Base-by-base conservation (phyloP, 2,113 vertebrate species). In the Pelusios castaneus region DNA sequence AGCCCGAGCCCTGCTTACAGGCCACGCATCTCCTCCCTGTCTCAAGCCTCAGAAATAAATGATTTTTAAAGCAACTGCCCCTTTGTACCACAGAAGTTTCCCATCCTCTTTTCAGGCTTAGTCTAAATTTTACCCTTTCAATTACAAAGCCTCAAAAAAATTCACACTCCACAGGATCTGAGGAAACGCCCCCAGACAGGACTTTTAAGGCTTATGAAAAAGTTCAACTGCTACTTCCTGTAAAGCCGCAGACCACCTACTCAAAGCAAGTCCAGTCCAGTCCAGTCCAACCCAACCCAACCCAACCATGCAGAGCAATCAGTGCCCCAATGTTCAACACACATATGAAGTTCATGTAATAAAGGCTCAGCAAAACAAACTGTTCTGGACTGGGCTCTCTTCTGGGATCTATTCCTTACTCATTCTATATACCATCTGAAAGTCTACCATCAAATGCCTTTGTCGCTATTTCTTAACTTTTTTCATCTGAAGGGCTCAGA, bases 401-500 rank as follows among this genome's bases (percentile, higher is more conserved):
- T 75, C 84, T 93, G 93, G 49, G 80, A 84, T 52, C 81, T 56
- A 93, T 43, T 91, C 94, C 55, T 63, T 55, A 58, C 73, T 41
- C 83, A 87, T 89, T 91, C 82, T 63, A 78, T 89, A 91, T 16
- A 17, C 25, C 54, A 52, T 49, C 47, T 19, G 54, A 79, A 94
- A 60, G 85, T 76, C 34, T 89, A 95, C 78, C n/a, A 88, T 49
- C 90, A 85, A 80, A 88, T 7, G 41, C 87, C 82, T 94, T 47
- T 16, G 22, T 80, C 88, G 92, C 13, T 6, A 85, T 73, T 85
- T 88, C 92, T 94, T 98, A 98, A 97, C 98, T 98, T 85, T 98
- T 97, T 73, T 98, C 98, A 76, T 95, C 96, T 97, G 98, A 98
- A 97, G 98, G 98, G 97, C 97, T 98, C 75, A 97, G 96, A 80